Evolutionary conservation across 1,140 invertebrate species (phyloP).

Genomic region (Lucilia cuprina): DNA sequence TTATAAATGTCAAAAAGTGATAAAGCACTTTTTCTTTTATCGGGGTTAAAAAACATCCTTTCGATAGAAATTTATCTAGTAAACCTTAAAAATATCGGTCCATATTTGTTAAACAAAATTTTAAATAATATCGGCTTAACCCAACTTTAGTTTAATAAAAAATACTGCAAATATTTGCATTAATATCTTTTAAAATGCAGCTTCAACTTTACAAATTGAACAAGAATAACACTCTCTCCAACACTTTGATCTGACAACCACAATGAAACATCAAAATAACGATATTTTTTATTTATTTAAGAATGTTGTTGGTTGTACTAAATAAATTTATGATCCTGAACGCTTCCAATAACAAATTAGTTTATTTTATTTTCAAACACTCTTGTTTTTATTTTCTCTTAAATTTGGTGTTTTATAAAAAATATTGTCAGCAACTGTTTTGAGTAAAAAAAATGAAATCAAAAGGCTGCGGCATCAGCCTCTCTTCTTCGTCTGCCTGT

Average conservation of each 20-base stretch:
- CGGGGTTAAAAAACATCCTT: too few species aligned
- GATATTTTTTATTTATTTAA: conserved; percentile 12
- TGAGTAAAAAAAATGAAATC: background rate
- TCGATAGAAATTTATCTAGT: too few species aligned
- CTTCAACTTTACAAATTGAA: too few species aligned
- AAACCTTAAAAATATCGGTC: too few species aligned
- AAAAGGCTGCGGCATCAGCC: background rate
- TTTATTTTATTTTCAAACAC: background rate
- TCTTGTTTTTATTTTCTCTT: background rate
- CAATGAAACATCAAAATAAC: background rate
- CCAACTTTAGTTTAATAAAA: too few species aligned
- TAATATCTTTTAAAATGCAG: too few species aligned
- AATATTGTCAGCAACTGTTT: conserved; percentile 30
- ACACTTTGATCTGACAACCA: background rate
- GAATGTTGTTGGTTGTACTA: background rate
- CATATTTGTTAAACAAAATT: too few species aligned
- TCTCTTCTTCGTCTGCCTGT: background rate
- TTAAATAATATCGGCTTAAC: too few species aligned
- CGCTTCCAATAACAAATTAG: conserved; percentile 30
- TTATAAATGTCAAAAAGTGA: too few species aligned
- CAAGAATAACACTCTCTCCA: background rate
- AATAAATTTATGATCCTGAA: conserved; percentile 27
- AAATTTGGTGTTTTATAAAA: background rate
- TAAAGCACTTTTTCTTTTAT: too few species aligned
- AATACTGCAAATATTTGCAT: too few species aligned